Evolutionary conservation across 2,888 invertebrate genomes (phyloP).

Genomic region (Serrognathus titanus): DNA sequence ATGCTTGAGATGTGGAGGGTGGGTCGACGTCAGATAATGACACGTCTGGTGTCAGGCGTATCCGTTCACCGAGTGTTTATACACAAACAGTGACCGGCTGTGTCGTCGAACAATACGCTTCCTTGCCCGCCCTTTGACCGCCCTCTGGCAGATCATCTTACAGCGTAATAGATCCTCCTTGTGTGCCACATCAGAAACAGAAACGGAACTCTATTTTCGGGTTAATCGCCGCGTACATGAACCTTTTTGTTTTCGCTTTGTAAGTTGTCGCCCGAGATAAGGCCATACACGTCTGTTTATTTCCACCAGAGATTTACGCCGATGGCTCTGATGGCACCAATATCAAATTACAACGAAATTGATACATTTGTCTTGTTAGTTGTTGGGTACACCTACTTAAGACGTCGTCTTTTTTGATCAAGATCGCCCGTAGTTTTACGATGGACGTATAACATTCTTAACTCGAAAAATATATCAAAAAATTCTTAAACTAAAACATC

Average conservation of each 20-base stretch:
- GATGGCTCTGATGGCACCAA: too few species aligned
- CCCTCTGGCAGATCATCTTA: constrained; percentile 25
- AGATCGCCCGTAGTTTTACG: too few species aligned
- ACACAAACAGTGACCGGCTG: constrained; percentile 26
- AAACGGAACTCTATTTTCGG: too few species aligned
- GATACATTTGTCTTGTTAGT: too few species aligned
- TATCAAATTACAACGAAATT: too few species aligned
- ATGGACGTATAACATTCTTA: too few species aligned
- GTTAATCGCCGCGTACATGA: not conserved
- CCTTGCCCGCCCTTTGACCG: constrained; percentile 25
- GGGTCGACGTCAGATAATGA: constrained; percentile 21
- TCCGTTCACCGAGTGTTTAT: constrained; percentile 25
- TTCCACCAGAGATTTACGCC: too few species aligned
- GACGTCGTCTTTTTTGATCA: too few species aligned
- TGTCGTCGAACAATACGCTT: constrained; percentile 24
- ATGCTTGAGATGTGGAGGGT: constrained; percentile 15
- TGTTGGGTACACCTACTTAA: too few species aligned
- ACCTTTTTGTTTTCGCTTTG: constrained; percentile 6
- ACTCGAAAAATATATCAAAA: too few species aligned
- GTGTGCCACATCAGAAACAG: not conserved
- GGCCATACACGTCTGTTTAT: too few species aligned
- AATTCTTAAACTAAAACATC: too few species aligned
- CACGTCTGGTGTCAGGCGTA: constrained; percentile 23
- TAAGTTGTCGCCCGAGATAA: not conserved
- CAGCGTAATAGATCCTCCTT: constrained; percentile 23